Evolutionary conservation across 2,797 vertebrate species (phyloP).

Genomic region (Myiothlypis chrysogaster): DNA sequence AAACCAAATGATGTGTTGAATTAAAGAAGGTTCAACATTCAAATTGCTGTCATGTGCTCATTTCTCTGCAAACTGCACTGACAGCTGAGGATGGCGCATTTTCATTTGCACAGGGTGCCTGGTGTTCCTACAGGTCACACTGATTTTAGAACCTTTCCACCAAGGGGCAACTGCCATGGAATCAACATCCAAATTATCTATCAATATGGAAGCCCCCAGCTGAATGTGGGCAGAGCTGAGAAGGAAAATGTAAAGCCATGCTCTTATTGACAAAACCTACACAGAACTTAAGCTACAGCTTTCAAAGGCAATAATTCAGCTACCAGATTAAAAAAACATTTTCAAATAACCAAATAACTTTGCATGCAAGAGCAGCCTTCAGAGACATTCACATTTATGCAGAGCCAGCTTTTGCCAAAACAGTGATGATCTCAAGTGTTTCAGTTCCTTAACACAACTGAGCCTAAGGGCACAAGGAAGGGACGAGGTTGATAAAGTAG

Average conservation of each 20-base stretch:
- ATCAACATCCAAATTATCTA: not conserved
- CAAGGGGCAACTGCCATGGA: not conserved
- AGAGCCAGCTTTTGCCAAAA: constrained; percentile 2
- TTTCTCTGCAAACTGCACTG: constrained; percentile 21
- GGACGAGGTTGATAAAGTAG: not conserved
- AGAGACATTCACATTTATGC: not conserved
- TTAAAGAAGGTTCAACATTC: constrained; percentile 46
- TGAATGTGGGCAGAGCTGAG: not conserved
- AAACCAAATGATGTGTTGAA: constrained; percentile 65
- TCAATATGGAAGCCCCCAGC: not conserved
- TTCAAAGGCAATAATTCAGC: not conserved
- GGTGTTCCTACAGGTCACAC: not conserved
- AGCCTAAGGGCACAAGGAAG: not conserved
- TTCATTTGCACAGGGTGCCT: not conserved
- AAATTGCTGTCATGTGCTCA: constrained; percentile 36
- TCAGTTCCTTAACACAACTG: not conserved
- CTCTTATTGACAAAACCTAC: not conserved
- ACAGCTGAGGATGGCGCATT: constrained; percentile 16
- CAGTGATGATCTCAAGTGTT: not conserved
- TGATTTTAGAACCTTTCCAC: not conserved
- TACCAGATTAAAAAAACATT: not conserved
- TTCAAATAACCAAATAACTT: not conserved
- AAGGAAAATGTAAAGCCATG: not conserved
- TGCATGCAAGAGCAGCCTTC: not conserved
- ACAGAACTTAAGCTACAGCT: not conserved